Evolutionary conservation across 2,797 vertebrate species (phyloP), one percentile per base, ranked within the genome.

Genomic region (Glyptemys insculpta): DNA sequence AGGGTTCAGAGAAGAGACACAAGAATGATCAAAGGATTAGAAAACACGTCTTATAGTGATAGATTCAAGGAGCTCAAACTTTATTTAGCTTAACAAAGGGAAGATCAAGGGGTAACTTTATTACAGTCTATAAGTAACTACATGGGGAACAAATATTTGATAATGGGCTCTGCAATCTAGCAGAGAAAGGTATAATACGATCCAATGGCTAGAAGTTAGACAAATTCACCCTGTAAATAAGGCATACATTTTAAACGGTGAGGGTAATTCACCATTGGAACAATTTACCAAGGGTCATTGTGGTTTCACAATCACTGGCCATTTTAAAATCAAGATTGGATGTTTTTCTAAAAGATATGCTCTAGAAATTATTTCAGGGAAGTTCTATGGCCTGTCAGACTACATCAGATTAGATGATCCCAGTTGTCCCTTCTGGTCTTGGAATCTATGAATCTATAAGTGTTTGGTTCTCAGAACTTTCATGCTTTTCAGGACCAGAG

Each of bases 401-500:
- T 65, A 65, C 15, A 34, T 65, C 62, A n/a, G 34, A 65, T 34
- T 65, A 65, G 62, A 34, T 65, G 34, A 65, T 65, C 15, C 34
- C 34, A n/a, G 34, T 65, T 65, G 62, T 65, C 62, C 31, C 15
- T 65, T 65, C 31, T n/a, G 34, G 34, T 16, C 34, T n/a, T 16
- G 15, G 62, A 57, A 27, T 57, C 27, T 27, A 57, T 57, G 15
- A n/a, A 65, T n/a, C 16, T 65, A 9, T n/a, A 65, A 65, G 49
- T 34, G 8, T 82, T 87, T 92, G 86, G 29, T 19, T 87, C 25
- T 80, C 85, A 91, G 53, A 85, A 11, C 85, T 91, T 93, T 95
- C 81, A 54, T 44, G 80, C 16, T 93, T 96, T 94, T 89, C 81
- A 44, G 29, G 87, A 88, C 12, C 31, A 54, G 12, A 1, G 4